Evolutionary conservation across 2,888 invertebrate genomes (phyloP).

Genomic region (Lottia scabra): DNA sequence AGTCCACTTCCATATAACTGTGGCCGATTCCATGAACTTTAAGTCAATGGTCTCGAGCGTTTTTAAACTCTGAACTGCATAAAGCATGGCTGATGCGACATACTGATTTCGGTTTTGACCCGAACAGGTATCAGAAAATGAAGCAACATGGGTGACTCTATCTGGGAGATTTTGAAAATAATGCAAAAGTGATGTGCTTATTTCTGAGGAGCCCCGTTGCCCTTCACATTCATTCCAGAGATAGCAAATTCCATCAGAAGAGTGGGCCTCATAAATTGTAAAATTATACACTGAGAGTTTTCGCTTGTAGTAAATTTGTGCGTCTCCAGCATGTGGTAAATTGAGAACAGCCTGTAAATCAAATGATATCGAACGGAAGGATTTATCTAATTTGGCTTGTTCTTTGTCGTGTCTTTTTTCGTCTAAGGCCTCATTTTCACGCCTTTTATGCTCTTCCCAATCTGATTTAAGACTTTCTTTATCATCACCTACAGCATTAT

Average conservation of each 20-base stretch:
- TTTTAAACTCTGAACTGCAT: not conserved
- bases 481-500: not conserved
- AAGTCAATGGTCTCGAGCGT: not conserved
- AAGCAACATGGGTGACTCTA: not conserved
- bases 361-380: not conserved
- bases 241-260: not conserved
- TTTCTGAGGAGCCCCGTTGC: not conserved
- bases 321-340: not conserved
- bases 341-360: not conserved
- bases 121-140: conserved; percentile 3
- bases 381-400: not conserved
- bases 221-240: not conserved
- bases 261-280: not conserved
- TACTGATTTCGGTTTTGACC: conserved; percentile 12
- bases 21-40: not conserved
- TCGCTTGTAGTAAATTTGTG: not conserved
- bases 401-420: not conserved
- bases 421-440: not conserved
- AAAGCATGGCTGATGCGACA: not conserved
- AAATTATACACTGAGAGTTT: not conserved
- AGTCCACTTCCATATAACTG: not conserved
- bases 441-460: not conserved
- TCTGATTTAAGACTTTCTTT: not conserved
- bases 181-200: not conserved
- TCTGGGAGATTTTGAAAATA: not conserved